Evolutionary conservation across 2,797 vertebrate genomes (phyloP).

Genomic region (Nasua narica): DNA sequence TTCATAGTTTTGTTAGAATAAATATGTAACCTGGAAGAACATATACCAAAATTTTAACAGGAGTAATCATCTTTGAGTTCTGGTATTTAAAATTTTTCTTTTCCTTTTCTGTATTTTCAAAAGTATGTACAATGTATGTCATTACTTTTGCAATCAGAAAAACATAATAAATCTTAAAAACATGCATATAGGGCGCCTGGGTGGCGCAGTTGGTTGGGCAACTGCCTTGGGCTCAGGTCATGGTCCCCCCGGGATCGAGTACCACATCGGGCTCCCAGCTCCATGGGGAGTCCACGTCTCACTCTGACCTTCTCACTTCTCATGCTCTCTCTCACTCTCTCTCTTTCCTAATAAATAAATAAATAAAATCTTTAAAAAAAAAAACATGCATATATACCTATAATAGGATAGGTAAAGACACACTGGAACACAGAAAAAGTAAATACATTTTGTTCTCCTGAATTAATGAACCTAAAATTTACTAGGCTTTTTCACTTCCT

Average conservation of each 20-base stretch:
- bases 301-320: too few relatives aligned
- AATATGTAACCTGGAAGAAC: neutral
- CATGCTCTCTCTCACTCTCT: too few relatives aligned
- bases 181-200: neutral
- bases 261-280: too few relatives aligned
- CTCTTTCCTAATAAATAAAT: too few relatives aligned
- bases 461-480: neutral
- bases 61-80: neutral
- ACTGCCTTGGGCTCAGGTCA: too few relatives aligned
- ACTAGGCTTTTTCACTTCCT: neutral
- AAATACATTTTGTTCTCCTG: constrained; percentile 13
- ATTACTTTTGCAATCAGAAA: neutral
- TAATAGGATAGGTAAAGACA: neutral
- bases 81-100: neutral
- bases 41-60: neutral
- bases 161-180: neutral
- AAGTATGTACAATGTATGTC: neutral
- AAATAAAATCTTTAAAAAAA: too few relatives aligned
- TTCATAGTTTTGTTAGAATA: neutral
- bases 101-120: neutral
- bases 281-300: too few relatives aligned
- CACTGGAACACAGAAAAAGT: neutral
- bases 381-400: neutral
- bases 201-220: too few relatives aligned
- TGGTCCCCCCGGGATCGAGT: too few relatives aligned